A percentile compares a stretch with the other conserved stretches of the same genome.
Conservation (phyloP, 1,140 invertebrate genomes). For the Ceratitis capitata region DNA sequence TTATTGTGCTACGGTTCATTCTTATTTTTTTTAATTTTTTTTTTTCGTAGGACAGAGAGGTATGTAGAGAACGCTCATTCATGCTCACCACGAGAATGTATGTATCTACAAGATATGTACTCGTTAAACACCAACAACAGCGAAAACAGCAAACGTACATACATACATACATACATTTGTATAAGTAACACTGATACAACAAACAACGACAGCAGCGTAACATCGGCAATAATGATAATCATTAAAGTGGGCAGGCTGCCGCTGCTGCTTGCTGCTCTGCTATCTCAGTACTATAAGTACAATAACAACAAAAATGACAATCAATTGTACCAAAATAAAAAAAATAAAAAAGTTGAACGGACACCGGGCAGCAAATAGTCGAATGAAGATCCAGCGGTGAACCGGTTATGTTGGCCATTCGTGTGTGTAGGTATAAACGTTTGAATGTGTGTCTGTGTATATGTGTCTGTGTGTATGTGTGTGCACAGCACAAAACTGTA, state of each 20-base stretch:
- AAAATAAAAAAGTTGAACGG: constrained; percentile 32
- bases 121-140: constrained; percentile 18
- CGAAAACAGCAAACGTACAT: background rate
- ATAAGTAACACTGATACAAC: background rate
- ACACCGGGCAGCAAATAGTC: background rate
- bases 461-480: background rate
- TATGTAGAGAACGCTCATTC: constrained; percentile 11
- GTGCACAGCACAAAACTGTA: constrained; percentile 16
- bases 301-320: constrained; percentile 8
- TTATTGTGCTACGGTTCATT: background rate
- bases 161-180: background rate
- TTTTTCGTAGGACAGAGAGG: background rate
- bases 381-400: constrained; percentile 22
- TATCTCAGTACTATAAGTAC: background rate
- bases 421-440: too few relatives aligned
- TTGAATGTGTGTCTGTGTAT: background rate
- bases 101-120: constrained; percentile 32
- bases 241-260: constrained; percentile 38
- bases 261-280: background rate
- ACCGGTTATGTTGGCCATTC: constrained; percentile 34
- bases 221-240: constrained; percentile 38
- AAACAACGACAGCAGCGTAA: constrained; percentile 29
- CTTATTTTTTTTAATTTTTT: background rate
- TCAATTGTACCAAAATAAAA: background rate
- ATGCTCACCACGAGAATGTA: constrained; percentile 21